Conservation (phyloP, 64 coral and sea anemone genomes). For the Pocillopora verrucosa region DNA sequence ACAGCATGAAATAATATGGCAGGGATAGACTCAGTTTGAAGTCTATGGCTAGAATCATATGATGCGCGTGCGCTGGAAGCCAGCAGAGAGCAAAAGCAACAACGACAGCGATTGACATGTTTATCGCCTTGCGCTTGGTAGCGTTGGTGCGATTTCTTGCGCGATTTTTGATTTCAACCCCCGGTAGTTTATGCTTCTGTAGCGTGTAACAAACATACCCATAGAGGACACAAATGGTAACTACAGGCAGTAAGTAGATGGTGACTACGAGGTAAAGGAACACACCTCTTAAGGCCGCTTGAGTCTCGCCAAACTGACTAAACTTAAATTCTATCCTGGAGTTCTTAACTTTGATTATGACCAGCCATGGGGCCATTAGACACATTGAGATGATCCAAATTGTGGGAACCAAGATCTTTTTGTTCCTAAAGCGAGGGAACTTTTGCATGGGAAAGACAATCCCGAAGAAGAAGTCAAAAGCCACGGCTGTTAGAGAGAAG, state of each 20-base stretch:
- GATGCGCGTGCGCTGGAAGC: conserved; percentile 36
- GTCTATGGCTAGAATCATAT: not conserved
- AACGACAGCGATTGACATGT: conserved; percentile 13
- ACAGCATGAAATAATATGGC: not conserved
- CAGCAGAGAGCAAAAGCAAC: conserved; percentile 14
- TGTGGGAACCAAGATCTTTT: not conserved
- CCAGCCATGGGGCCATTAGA: conserved; percentile 6
- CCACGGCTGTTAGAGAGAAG: not conserved
- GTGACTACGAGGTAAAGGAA: not conserved
- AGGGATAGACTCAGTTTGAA: rapidly evolving
- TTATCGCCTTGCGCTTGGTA: not conserved
- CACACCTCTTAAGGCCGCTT: not conserved
- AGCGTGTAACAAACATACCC: conserved; percentile 16
- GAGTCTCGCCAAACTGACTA: not conserved
- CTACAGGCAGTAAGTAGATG: not conserved
- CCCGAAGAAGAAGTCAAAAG: conserved; percentile 23
- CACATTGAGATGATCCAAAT: conserved; percentile 24
- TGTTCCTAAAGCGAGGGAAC: conserved; percentile 18
- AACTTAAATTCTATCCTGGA: not conserved
- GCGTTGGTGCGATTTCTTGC: not conserved
- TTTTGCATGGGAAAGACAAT: not conserved
- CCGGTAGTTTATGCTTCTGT: not conserved
- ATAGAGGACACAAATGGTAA: not conserved
- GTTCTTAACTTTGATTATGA: not conserved
- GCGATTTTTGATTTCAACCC: not conserved